A percentile compares a stretch with the other conserved stretches of the same genome.
phyloP scores from a whole-genome alignment of 2,888 invertebrate species.

The Ypsolopha scabrella region DNA sequence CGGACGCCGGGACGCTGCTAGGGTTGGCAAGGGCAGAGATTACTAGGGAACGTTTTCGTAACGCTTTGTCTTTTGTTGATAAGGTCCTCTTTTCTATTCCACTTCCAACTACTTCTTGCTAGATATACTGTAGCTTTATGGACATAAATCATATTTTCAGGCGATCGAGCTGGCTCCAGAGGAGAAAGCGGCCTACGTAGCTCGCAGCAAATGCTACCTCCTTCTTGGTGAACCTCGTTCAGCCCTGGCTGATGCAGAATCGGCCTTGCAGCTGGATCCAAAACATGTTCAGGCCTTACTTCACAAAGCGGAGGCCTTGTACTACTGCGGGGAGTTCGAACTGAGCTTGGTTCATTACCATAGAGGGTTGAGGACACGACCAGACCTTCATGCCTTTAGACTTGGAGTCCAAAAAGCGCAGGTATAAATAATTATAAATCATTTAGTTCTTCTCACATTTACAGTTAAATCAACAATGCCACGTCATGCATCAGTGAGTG shows the following conservation, averaged over 20 bases:
- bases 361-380: constrained; percentile 85
- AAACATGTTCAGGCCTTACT: constrained; percentile 75
- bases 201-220: constrained; percentile 90
- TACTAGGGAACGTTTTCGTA: constrained; percentile 77
- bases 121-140: background rate
- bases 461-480: too few species aligned
- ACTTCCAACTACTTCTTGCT: too few species aligned
- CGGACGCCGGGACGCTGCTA: constrained; percentile 80
- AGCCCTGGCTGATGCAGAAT: constrained; percentile 87
- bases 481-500: too few species aligned
- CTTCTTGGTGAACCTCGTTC: constrained; percentile 86
- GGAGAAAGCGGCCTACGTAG: constrained; percentile 88
- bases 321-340: constrained; percentile 93
- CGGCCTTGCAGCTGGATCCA: constrained; percentile 80
- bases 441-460: too few species aligned
- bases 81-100: constrained; percentile 68
- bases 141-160: constrained; percentile 61
- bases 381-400: constrained; percentile 83
- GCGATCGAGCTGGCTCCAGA: constrained; percentile 88
- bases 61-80: constrained; percentile 81
- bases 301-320: constrained; percentile 93
- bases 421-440: constrained; percentile 19
- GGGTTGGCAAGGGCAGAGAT: constrained; percentile 83
- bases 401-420: constrained; percentile 92
- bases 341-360: constrained; percentile 93